Evolutionary conservation across 92 coral and sea anemone genomes (phyloP).

Genomic region (Porites divaricata): DNA sequence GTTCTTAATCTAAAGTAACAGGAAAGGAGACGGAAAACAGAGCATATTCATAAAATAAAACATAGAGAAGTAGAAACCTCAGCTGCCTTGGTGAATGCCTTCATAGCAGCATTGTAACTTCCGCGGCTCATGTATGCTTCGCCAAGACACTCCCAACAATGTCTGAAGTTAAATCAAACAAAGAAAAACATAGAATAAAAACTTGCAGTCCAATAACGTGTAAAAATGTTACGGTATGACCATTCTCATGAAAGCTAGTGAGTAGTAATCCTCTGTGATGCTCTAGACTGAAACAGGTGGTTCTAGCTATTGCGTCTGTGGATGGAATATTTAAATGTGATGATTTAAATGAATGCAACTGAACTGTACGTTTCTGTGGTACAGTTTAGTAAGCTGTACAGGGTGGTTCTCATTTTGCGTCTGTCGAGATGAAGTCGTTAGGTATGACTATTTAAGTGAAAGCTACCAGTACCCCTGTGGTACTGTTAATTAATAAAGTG

Average conservation of each 20-base stretch:
- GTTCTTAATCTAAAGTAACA: too few relatives aligned
- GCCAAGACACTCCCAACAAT: slow-evolving; percentile 97
- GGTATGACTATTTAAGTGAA: too few relatives aligned
- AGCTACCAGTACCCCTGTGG: too few relatives aligned
- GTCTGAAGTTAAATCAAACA: slow-evolving; percentile 42
- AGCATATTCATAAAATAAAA: too few relatives aligned
- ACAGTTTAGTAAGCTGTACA: not conserved
- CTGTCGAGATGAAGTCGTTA: too few relatives aligned
- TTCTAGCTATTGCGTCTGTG: not conserved
- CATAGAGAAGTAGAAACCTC: slow-evolving; percentile 57
- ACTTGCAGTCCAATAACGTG: too few relatives aligned
- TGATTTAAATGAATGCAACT: not conserved
- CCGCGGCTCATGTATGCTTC: slow-evolving; percentile 99
- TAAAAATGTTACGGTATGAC: too few relatives aligned
- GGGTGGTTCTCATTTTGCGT: too few relatives aligned
- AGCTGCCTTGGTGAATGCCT: slow-evolving; percentile 84
- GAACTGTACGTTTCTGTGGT: not conserved
- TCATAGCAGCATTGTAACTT: slow-evolving; percentile 93
- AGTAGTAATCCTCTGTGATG: too few relatives aligned
- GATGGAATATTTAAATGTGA: not conserved
- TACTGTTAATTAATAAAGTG: too few relatives aligned
- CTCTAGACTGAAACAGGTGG: not conserved
- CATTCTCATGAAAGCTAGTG: too few relatives aligned
- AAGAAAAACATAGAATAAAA: too few relatives aligned
- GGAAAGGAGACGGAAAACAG: not conserved